These are phyloP conservation scores for Seriola rivoliana DNA, from an alignment of 2,113 vertebrate genomes.

Conservation along the genomic window DNA sequence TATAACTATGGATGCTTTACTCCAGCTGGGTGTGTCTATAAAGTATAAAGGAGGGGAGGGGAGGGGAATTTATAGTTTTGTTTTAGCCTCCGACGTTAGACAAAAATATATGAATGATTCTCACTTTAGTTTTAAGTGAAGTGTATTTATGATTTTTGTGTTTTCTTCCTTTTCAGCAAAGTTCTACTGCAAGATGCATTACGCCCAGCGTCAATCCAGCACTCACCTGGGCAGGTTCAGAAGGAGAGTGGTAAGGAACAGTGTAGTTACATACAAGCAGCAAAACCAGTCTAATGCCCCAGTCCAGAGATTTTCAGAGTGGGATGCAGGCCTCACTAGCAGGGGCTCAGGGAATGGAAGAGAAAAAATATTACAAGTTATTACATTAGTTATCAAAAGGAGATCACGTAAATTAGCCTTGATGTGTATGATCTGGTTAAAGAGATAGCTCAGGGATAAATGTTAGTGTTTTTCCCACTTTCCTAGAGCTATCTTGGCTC, in stretches of 20 bases:
- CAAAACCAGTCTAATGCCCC: not conserved
- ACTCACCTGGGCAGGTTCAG: conserved; percentile 73
- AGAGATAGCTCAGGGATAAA: no score
- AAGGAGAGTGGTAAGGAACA: conserved; percentile 73
- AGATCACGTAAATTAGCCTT: no score
- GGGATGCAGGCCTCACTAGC: no score
- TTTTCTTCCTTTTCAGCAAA: conserved; percentile 84
- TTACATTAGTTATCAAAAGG: no score
- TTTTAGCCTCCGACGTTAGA: not conserved
- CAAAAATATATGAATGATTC: not conserved
- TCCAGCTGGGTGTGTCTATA: not conserved
- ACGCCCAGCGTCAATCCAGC: conserved; percentile 86
- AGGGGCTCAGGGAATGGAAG: no score
- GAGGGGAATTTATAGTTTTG: not conserved
- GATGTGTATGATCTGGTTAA: no score
- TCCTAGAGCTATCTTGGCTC: no score
- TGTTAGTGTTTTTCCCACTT: no score
- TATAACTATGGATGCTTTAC: not conserved
- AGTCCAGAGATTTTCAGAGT: no score
- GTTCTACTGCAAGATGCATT: conserved; percentile 98
- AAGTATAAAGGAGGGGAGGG: not conserved
- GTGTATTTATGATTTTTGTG: conserved; percentile 9
- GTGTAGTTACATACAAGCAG: not conserved
- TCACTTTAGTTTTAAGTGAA: not conserved
- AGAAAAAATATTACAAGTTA: no score